Base-by-base conservation (phyloP, 2,797 vertebrate genomes). In the Pipistrellus pipistrellus region DNA sequence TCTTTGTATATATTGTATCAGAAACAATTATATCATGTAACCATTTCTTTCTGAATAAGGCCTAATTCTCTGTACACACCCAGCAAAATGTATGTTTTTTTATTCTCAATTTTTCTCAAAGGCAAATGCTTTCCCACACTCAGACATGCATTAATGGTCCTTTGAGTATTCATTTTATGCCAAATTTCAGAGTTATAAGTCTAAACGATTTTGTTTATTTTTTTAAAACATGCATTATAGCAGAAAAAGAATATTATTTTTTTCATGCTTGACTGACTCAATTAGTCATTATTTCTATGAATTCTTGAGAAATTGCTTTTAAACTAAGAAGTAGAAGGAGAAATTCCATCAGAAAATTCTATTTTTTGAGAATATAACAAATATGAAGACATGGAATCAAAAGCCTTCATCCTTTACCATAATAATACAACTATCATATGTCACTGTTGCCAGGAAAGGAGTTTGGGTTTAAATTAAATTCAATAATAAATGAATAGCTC, bases 101-200 rank as follows among this genome's bases (percentile, higher is more conserved):
- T 66, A 38, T 94, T 90, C 96, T 94, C 97, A 96, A 88, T 57
- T 68, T 97, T 86, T 97, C 85, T 97, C 95, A 94, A 96, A 95
- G 85, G 48, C 80, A 90, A 95, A 27, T 95, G 88, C 96, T 97
- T 90, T 97, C 91, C 97, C 85, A 96, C 91, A 95, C 64, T 91
- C 76, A 96, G 64, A 93, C 66, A 97, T 95, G 78, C 30, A 13
- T 78, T 90, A 4, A 35, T 97, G 96, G 51, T 23, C 92, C 86
- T 66, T 83, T 53, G 64, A 96, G 11, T 20, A 53, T 80, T 94
- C 30, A 18, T 75, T 95, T 90, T 76, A 41, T 95, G 83, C 83
- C 57, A 71, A 41, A 41, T 96, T 95, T 96, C 66, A 44, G 92
- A 95, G 51, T 96, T 97, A 96, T 88, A 46, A 75, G 57, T 95